Base-by-base conservation (phyloP, 92 coral and sea anemone genomes). In the Meandrina meandrites region DNA sequence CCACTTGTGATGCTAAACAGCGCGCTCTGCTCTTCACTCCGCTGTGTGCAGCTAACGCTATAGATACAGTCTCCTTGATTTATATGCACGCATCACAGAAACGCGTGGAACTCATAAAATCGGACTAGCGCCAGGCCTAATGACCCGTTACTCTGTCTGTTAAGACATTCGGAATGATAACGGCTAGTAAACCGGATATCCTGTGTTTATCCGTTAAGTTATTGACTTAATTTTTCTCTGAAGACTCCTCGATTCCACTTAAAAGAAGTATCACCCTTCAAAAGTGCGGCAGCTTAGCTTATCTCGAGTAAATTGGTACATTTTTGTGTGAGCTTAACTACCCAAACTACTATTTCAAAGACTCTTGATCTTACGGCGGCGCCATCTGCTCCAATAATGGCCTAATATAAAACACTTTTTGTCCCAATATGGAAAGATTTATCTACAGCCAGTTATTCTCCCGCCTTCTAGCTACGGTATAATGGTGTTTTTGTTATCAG, bases 111-210 rank as follows among this genome's bases (percentile, higher is more conserved):
- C 21, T 21, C 28, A 48, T 60, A 11, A 60, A 60, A 60, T 1
- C 28, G 17, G 24, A 69, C 86, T 82, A 50, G 86, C 73, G 40
- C 86, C 86, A 82, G 78, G 48, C 78, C 86, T 73, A 18, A 40
- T 36, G 75, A 27, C 62, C 28, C 56, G 58, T 17, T 60, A 12
- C 75, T 30, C 71, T 81, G 75, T 27, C 70, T 79, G 22, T 17
- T 18, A 42, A 15, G 47, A 48, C 47, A 8, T 58, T 21, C 21
- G 67, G 66, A 70, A 32, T 70, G 60, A 69, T 27, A 51, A 68
- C 56, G 12, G 15, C 18, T 11, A 22, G 8, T 47, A 28, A 53
- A 31, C 48, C 68, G 66, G 78, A 50, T 50, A 50, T 82, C 86
- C 86, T 70, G 76, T 30, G 66, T 50, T 62, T 64, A 81, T n/a